Base-by-base conservation (phyloP, 2,113 vertebrate species). In the Lipophrys pholis region DNA sequence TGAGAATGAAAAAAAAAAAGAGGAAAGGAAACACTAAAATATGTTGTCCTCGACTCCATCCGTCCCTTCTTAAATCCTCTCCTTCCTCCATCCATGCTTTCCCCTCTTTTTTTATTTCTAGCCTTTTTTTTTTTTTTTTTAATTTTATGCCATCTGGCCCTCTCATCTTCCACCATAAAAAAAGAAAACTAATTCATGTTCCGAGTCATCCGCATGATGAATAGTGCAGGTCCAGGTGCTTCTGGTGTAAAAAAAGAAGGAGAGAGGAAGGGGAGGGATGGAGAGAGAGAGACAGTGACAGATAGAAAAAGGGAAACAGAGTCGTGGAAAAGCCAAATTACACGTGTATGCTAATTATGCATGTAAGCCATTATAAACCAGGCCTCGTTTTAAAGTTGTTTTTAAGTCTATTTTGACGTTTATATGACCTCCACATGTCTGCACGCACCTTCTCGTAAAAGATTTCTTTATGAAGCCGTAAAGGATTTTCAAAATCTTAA, bases 141-240 rank as follows among this genome's bases (percentile, higher is more conserved):
- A 96, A 95, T 96, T 96, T 97, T 94, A 95, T 97, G 95, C 95
- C 97, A 97, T 98, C 96, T 98, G 97, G 96, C 95, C 96, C 95
- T 95, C 95, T 94, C 94, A 93, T 95, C 95, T 97, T 94, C 93
- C 91, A 93, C 93, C 94, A 95, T 96, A 96, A 96, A 96, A 97
- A 97, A 96, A 94, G 95, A 96, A 97, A 97, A 96, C 96, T 96
- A 96, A 97, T 98, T 97, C 97, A 97, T 96, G 96, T 97, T 97
- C 95, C 94, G 94, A 96, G 96, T 97, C 96, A 96, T 96, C 95
- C 95, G 92, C 94, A 94, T 98, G 97, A 99, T 96, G 95, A 96
- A 98, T 97, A 94, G 96, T 95, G 93, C 92, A 95, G 95, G 95
- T 96, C 96, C 96, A 98, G 97, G 96, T 97, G 96, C 95, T 96